Percentiles rank a stretch among this genome's conserved stretches.
These are phyloP conservation scores for Tupiocoris notatus DNA, from an alignment of 2,888 invertebrate genomes.

Conservation along the genomic window DNA sequence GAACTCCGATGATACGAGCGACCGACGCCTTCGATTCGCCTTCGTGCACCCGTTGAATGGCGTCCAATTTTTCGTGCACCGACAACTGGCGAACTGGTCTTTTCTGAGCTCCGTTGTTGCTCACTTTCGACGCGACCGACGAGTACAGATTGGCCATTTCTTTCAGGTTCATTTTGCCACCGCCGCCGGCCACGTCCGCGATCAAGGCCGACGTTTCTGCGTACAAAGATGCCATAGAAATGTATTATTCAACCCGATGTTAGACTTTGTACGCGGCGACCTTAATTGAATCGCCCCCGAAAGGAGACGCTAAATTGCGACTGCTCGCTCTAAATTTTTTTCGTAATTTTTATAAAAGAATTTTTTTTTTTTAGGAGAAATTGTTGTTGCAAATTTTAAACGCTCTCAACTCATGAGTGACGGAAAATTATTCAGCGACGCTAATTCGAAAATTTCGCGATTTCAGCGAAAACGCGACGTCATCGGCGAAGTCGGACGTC, in stretches of 20 bases:
- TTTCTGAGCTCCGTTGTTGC: conserved; percentile 39
- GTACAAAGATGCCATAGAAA: conserved; percentile 18
- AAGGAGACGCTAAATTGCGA: too few species aligned
- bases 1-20: conserved; percentile 79
- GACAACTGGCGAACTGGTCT: conserved; percentile 74
- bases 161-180: conserved; percentile 22
- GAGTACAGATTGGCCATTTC: conserved; percentile 26
- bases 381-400: too few species aligned
- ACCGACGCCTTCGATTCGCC: conserved; percentile 85
- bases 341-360: not conserved
- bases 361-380: not conserved
- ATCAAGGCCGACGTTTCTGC: conserved; percentile 22
- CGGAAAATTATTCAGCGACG: not conserved
- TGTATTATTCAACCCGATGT: too few species aligned
- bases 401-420: too few species aligned
- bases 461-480: not conserved
- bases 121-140: conserved; percentile 45
- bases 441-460: not conserved
- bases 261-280: too few species aligned
- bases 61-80: conserved; percentile 75
- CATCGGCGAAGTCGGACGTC: not conserved
- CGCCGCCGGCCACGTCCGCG: not conserved
- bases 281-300: too few species aligned
- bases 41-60: conserved; percentile 77
- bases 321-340: not conserved